phyloP scores from a whole-genome alignment of 1,140 invertebrate species.

The Holcopasites calliopsidis region DNA sequence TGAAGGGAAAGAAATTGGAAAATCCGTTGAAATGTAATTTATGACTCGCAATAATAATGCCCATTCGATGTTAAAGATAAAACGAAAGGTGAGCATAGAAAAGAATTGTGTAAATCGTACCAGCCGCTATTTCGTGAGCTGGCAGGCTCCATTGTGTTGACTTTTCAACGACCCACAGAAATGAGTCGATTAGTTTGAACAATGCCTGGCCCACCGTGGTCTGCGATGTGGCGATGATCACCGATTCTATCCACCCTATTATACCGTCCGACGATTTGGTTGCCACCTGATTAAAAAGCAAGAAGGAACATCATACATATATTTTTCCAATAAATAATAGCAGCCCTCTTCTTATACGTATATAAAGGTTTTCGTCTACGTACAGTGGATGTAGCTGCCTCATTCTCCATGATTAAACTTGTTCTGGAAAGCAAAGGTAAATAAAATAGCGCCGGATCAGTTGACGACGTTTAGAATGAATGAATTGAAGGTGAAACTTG shows the following conservation, averaged over 20 bases:
- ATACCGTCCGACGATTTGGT: slow-evolving; percentile 16
- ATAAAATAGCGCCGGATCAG: no score
- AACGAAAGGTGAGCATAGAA: not conserved
- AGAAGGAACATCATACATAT: no score
- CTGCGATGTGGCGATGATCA: slow-evolving; percentile 58
- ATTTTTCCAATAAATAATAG: not conserved
- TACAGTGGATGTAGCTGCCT: not conserved
- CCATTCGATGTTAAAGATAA: no score
- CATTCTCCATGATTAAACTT: slow-evolving; percentile 2
- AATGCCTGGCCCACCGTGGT: slow-evolving; percentile 76
- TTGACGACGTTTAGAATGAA: no score
- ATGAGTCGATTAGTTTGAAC: slow-evolving; percentile 77
- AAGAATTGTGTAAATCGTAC: slow-evolving; percentile 6
- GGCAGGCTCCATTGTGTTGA: slow-evolving; percentile 82
- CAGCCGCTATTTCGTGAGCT: slow-evolving; percentile 31
- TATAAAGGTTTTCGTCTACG: no score
- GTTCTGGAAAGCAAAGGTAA: not conserved
- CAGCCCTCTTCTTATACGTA: no score
- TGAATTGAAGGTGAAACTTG: no score
- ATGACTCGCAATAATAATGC: not conserved
- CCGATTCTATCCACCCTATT: slow-evolving; percentile 28
- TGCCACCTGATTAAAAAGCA: not conserved
- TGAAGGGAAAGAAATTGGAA: no score
- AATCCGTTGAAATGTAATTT: not conserved
- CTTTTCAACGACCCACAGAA: slow-evolving; percentile 80